Conservation (phyloP, 92 coral and sea anemone genomes). For the Palythoa grandis region DNA sequence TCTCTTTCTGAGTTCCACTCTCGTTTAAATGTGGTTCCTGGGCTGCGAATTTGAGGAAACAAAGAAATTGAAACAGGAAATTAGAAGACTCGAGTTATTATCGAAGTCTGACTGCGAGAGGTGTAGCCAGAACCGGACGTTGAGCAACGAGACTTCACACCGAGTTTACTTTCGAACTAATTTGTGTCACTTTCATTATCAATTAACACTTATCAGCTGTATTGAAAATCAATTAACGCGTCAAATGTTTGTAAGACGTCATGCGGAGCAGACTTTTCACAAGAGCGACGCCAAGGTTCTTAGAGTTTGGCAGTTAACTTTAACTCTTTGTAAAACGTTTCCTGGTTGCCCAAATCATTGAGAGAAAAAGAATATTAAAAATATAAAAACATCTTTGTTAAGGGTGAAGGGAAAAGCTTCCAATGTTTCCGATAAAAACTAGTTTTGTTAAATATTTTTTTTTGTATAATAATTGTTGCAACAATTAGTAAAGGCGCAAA, state of each 20-base stretch:
- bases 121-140: constrained; percentile 9
- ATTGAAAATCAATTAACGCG: constrained; percentile 72
- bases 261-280: constrained; percentile 51
- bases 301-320: constrained; percentile 52
- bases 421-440: background rate
- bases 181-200: constrained; percentile 69
- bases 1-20: background rate
- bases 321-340: constrained; percentile 14
- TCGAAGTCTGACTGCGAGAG: background rate
- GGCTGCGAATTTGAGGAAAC: background rate
- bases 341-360: constrained; percentile 4
- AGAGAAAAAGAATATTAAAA: background rate
- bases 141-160: constrained; percentile 9
- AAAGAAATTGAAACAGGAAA: background rate
- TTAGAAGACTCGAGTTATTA: background rate
- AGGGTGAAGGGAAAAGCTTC: background rate
- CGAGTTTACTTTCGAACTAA: constrained; percentile 40
- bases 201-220: constrained; percentile 76
- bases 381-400: background rate
- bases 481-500: background rate
- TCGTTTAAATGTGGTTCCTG: background rate
- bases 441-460: background rate
- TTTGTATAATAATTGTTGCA: background rate
- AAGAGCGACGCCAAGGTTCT: constrained; percentile 69
- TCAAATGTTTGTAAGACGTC: constrained; percentile 57